phyloP scores from a whole-genome alignment of 64 coral and sea anemone genomes.

The Dendrophyllia cribrosa region DNA sequence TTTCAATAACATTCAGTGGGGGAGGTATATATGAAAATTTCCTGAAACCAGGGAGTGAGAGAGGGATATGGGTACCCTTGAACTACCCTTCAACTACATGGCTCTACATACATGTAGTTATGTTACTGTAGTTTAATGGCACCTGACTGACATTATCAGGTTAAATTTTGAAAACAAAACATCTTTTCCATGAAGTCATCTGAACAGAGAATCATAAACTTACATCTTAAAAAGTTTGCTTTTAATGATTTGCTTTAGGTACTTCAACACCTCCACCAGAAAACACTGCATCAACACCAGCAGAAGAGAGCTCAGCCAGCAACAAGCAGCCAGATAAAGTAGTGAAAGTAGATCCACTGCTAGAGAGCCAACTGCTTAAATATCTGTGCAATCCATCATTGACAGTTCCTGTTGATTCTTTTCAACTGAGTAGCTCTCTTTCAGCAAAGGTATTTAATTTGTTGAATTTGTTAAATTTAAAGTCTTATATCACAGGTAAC shows the following conservation, averaged over 20 bases:
- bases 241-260: constrained; percentile 26
- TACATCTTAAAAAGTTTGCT: not conserved
- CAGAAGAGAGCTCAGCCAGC: constrained; percentile 2
- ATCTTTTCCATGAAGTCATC: too few species aligned
- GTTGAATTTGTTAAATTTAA: too few species aligned
- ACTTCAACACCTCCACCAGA: constrained; percentile 65
- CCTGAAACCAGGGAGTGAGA: too few species aligned
- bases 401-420: constrained; percentile 64
- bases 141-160: too few species aligned
- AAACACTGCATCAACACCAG: not conserved
- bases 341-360: constrained; percentile 62
- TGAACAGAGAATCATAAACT: not conserved
- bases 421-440: constrained; percentile 21
- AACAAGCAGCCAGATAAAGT: constrained; percentile 56
- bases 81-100: too few species aligned
- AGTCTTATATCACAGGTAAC: too few species aligned
- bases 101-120: too few species aligned
- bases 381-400: constrained; percentile 60
- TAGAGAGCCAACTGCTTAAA: constrained; percentile 55
- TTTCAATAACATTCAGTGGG: too few species aligned
- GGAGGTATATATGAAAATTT: too few species aligned
- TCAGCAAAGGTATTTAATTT: not conserved
- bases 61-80: too few species aligned
- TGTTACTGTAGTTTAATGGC: too few species aligned
- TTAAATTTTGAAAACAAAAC: too few species aligned